Base-by-base conservation (phyloP, 2,797 vertebrate species). In the Poeciliopsis infans region DNA sequence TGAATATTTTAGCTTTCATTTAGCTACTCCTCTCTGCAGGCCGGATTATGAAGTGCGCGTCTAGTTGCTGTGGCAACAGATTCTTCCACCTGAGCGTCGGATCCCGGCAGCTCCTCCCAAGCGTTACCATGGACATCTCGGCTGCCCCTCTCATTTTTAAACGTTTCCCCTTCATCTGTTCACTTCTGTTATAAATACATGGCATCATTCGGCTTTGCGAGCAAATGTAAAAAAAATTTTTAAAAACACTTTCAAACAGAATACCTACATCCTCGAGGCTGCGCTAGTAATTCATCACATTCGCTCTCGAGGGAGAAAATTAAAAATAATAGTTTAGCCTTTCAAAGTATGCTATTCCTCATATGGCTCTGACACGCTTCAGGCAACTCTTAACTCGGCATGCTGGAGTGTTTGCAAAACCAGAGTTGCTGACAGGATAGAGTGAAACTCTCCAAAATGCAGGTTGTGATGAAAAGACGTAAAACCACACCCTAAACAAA, bases 281-380 rank as follows among this genome's bases (percentile, higher is more conserved):
- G 39, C 51, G 70, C 78, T 82, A 88, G 88, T 87, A 86, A 91
- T 90, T 92, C 85, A 90, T 90, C 84, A 80, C 79, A 83, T 82
- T 90, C 79, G 87, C 77, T 81, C 73, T 75, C 25, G 77, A 74
- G 80, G 81, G 61, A 78, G 87, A 89, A 90, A 87, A 53, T 87
- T 81, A 88, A 83, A 87, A 86, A 84, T 83, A 77, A 74, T 69
- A 74, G 75, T 72, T 87, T 59, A 81, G 70, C 76, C 66, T 80
- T 12, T 72, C n/a, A 46, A 57, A 80, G 75, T 77, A 46, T 47
- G 66, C 43, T 66, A 51, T 82, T 46, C 71, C 69, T 85, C 71
- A 59, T 66, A 39, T 70, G 66, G 57, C 64, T 84, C 79, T 77
- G 55, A 76, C 71, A 74, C 43, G 72, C 89, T 46, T 7, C 23